Conservation (phyloP, 2,888 invertebrate genomes). For the Eupithecia abbreviata region DNA sequence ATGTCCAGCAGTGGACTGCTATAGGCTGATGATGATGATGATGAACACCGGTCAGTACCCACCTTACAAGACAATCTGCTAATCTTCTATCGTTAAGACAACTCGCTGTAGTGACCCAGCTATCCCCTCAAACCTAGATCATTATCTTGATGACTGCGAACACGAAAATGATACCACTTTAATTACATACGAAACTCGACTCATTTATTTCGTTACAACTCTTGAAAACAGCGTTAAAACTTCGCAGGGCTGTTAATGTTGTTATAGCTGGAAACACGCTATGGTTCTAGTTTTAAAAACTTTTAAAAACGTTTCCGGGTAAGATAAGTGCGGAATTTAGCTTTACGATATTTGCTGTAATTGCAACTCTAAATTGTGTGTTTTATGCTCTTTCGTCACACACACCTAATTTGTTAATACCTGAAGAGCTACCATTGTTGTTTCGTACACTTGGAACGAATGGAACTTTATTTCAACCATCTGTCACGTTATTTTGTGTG, state of each 20-base stretch:
- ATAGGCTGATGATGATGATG: too few relatives aligned
- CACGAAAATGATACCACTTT: constrained; percentile 51
- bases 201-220: constrained; percentile 40
- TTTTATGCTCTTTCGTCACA: background rate
- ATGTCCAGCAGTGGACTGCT: too few relatives aligned
- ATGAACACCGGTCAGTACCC: too few relatives aligned
- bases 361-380: constrained; percentile 17
- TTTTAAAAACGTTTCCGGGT: constrained; percentile 29
- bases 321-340: constrained; percentile 31
- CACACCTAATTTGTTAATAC: background rate
- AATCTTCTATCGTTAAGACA: too few relatives aligned
- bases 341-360: constrained; percentile 32
- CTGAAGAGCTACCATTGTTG: background rate
- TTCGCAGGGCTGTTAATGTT: constrained; percentile 52
- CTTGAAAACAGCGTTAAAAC: constrained; percentile 51
- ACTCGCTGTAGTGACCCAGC: constrained; percentile 4
- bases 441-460: background rate
- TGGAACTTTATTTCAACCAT: background rate
- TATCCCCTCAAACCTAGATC: constrained; percentile 14
- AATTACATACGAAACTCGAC: constrained; percentile 44
- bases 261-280: constrained; percentile 55
- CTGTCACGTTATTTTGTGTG: background rate
- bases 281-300: constrained; percentile 33
- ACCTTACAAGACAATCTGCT: too few relatives aligned
- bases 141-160: constrained; percentile 53